A percentile compares a stretch with the other conserved stretches of the same genome.
Evolutionary conservation across 2,113 vertebrate species (phyloP).

Genomic region (Eudyptes chrysolophus): DNA sequence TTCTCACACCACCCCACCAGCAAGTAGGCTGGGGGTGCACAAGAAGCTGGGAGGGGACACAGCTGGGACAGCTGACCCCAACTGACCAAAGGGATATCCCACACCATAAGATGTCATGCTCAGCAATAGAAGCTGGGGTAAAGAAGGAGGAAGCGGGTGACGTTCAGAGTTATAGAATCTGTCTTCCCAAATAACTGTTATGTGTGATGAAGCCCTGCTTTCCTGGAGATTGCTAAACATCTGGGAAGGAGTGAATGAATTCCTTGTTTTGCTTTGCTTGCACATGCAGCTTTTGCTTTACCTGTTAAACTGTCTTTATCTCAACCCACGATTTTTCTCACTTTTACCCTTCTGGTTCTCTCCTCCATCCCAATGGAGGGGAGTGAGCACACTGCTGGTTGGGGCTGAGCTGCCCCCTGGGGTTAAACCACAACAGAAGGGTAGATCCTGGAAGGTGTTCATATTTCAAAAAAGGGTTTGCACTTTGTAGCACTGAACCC

Average conservation of each 20-base stretch:
- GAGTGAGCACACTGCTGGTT: rapidly evolving
- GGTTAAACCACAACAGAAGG: neutral
- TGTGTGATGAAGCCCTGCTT: neutral
- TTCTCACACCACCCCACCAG: neutral
- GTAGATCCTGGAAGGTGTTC: neutral
- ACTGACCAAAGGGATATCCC: neutral
- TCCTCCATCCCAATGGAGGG: neutral
- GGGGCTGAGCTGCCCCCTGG: neutral
- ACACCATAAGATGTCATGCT: neutral
- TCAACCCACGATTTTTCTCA: neutral
- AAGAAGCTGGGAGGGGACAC: neutral
- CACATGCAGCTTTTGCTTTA: neutral
- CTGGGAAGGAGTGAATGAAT: neutral
- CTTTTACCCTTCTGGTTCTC: neutral
- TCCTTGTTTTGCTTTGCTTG: neutral
- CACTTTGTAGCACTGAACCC: neutral
- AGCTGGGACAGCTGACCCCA: neutral
- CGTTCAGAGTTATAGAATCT: neutral
- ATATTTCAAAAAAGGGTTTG: neutral
- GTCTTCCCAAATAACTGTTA: neutral
- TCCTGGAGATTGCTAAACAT: neutral
- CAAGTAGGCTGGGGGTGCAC: neutral
- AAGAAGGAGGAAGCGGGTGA: neutral
- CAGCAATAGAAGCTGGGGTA: neutral
- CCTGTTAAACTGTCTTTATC: neutral